A percentile compares a stretch with the other conserved stretches of the same genome.
These are phyloP conservation scores for Astyanax mexicanus DNA, from an alignment of 2,797 vertebrate genomes.

Conservation along the genomic window DNA sequence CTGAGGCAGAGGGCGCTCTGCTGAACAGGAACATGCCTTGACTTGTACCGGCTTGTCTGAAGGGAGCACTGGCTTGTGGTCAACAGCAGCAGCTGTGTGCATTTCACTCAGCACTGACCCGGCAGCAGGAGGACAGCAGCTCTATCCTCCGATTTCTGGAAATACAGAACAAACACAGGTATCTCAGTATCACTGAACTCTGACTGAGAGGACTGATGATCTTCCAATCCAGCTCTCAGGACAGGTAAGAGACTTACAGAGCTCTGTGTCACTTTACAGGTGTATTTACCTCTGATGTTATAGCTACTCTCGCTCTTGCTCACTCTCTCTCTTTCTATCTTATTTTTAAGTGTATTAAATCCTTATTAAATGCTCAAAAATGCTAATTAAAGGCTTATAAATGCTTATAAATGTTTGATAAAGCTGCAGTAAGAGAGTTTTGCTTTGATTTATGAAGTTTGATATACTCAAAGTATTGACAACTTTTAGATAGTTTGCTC, in stretches of 20 bases:
- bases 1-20: conserved; percentile 68
- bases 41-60: conserved; percentile 74
- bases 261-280: neutral
- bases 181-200: neutral
- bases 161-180: conserved; percentile 29
- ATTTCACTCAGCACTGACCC: conserved; percentile 65
- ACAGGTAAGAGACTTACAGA: conserved; percentile 1
- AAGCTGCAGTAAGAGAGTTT: too few species aligned
- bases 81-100: conserved; percentile 63
- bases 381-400: neutral
- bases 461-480: neutral
- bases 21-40: conserved; percentile 82
- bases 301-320: neutral
- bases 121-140: conserved; percentile 39
- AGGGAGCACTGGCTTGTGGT: conserved; percentile 65
- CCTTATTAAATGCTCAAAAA: neutral
- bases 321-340: conserved; percentile 7
- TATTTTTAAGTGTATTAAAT: neutral
- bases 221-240: too few species aligned
- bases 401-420: too few species aligned
- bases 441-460: conserved; percentile 4
- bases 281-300: conserved; percentile 17
- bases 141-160: conserved; percentile 33
- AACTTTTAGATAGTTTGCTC: neutral
- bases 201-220: neutral